These are phyloP conservation scores for Novumbra hubbsi DNA, from an alignment of 2,797 vertebrate species.

Conservation along the genomic window DNA sequence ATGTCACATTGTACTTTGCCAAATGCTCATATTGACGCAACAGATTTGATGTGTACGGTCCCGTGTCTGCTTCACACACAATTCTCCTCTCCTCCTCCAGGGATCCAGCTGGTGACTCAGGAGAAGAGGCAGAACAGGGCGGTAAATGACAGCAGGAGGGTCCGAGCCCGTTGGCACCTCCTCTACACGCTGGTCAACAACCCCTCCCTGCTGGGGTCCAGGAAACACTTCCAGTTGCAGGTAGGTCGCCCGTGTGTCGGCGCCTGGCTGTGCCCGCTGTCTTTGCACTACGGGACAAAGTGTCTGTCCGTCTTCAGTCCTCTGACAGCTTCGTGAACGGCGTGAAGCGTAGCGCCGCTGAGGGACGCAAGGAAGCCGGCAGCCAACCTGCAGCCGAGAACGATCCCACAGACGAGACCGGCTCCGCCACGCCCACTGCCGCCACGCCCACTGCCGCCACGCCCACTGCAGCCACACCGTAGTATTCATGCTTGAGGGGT, in stretches of 20 bases:
- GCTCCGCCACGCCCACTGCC: constrained; percentile 20
- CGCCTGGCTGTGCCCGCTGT: no score
- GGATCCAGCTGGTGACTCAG: constrained; percentile 80
- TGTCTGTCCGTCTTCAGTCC: not conserved
- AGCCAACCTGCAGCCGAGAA: not conserved
- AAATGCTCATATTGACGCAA: not conserved
- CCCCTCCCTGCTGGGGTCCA: constrained; percentile 80
- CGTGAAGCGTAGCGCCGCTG: constrained; percentile 54
- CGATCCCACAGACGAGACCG: constrained; percentile 27
- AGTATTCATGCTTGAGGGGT: not conserved
- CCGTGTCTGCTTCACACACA: constrained; percentile 1
- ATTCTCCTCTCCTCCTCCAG: constrained; percentile 63
- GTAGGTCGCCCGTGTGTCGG: not conserved
- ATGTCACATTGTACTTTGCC: not conserved
- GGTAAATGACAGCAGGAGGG: constrained; percentile 44
- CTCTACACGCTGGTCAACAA: constrained; percentile 91
- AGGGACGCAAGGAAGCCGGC: constrained; percentile 48
- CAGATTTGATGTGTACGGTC: no score
- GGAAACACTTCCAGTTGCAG: constrained; percentile 81
- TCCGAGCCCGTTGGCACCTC: constrained; percentile 80
- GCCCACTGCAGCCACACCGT: no score
- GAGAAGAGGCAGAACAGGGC: constrained; percentile 52
- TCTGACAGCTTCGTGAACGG: constrained; percentile 66
- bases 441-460: constrained; percentile 35
- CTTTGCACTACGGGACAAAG: not conserved